These are phyloP conservation scores for Torymus auratus DNA, from an alignment of 2,888 invertebrate species.

Conservation along the genomic window DNA sequence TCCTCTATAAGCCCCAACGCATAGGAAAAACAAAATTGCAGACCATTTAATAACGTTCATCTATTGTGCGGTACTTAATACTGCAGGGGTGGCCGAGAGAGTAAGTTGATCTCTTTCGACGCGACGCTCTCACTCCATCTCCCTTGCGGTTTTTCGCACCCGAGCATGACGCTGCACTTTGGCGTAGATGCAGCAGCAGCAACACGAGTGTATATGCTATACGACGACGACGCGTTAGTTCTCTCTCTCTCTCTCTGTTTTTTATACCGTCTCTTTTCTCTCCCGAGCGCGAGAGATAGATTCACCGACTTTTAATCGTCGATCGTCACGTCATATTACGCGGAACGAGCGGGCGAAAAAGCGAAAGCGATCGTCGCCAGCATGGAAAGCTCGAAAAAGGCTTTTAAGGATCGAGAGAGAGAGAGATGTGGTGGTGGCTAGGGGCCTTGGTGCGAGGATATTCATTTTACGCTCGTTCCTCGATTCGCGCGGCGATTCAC, in stretches of 20 bases:
- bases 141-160: slow-evolving; percentile 29
- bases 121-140: slow-evolving; percentile 8
- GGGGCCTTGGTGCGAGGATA: slow-evolving; percentile 23
- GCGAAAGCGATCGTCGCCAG: slow-evolving; percentile 38
- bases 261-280: neutral
- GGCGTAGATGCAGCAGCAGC: slow-evolving; percentile 20
- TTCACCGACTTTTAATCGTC: slow-evolving; percentile 46
- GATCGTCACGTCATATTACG: slow-evolving; percentile 55
- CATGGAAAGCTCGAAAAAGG: slow-evolving; percentile 52
- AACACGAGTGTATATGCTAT: neutral
- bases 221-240: slow-evolving; percentile 5
- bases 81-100: neutral
- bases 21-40: too few relatives aligned
- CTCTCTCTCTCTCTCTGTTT: neutral
- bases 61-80: neutral
- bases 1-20: too few relatives aligned
- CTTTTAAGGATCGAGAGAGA: slow-evolving; percentile 53
- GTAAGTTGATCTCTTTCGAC: slow-evolving; percentile 27
- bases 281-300: neutral
- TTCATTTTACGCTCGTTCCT: slow-evolving; percentile 58
- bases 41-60: slow-evolving; percentile 1
- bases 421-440: slow-evolving; percentile 13
- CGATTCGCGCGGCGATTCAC: slow-evolving; percentile 48
- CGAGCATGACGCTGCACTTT: slow-evolving; percentile 41
- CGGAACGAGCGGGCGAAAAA: slow-evolving; percentile 36